Evolutionary conservation across 1,140 invertebrate genomes (phyloP), one percentile per base, ranked within the genome.

Genomic region (Ceratosolen solmsi): DNA sequence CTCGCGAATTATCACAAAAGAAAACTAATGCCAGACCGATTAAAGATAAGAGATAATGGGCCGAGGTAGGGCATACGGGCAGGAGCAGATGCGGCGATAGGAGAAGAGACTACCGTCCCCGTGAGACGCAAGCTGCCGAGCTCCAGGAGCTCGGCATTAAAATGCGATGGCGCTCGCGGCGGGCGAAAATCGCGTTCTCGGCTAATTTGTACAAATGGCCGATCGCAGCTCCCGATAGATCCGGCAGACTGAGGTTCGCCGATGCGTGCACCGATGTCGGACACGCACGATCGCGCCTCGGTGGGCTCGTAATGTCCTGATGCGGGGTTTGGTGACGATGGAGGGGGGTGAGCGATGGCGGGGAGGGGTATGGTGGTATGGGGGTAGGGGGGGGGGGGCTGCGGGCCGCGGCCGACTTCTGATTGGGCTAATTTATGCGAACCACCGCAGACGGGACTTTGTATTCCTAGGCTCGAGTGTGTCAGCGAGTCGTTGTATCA

Each of bases 161-260:
- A 60, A 76, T 63, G 74, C 58, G 38, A n/a, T 46, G 38, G 54
- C 73, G 33, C 30, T 58, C 73, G 74, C 58, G 4, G 0, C 74
- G 56, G 25, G 17, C 51, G 15, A 8, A 78, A 68, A 78, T 25
- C 63, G 27, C 65, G 17, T 46, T n/a, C n/a, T n/a, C 36, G 22
- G 36, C 68, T 79, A 79, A 79, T 79, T 72, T 22, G 68, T 60
- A 79, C 78, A 79, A 79, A 79, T 79, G 1, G 51, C 4, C 65
- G 77, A 79, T 79, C 27, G 36, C 30, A 27, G 33, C 33, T 71
- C 9, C 49, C n/a, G 68, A 79, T 79, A 58, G 27, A 22, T 30
- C 11, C 30, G 0, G n/a, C n/a, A n/a, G n/a, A n/a, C n/a, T n/a
- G n/a, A n/a, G n/a, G n/a, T n/a, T n/a, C n/a, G n/a, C n/a, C 38